Evolutionary conservation across 2,888 invertebrate genomes (phyloP).

Genomic region (Prosapia bicincta): DNA sequence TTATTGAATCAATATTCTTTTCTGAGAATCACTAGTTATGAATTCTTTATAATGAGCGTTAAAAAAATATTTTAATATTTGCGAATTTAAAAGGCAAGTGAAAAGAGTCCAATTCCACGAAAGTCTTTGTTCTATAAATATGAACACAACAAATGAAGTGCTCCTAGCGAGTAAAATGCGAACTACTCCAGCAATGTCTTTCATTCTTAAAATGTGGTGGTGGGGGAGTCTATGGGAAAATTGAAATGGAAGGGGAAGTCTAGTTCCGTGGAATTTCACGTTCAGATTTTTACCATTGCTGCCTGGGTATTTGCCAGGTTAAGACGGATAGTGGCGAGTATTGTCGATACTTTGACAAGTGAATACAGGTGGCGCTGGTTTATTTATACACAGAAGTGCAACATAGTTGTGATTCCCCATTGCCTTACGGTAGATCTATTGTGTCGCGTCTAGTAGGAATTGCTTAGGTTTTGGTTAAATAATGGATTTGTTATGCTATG

Average conservation of each 20-base stretch:
- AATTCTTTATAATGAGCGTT: too few species aligned
- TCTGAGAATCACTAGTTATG: too few species aligned
- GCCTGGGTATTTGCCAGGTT: slow-evolving; percentile 25
- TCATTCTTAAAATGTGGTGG: slow-evolving; percentile 27
- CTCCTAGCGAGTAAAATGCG: slow-evolving; percentile 39
- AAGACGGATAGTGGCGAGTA: background rate
- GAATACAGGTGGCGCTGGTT: background rate
- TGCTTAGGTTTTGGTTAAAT: slow-evolving; percentile 9
- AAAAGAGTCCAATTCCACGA: background rate
- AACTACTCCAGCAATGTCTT: slow-evolving; percentile 32
- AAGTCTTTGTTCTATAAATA: slow-evolving; percentile 2
- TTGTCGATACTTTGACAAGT: background rate
- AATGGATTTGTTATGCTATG: slow-evolving; percentile 52
- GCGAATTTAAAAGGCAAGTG: background rate
- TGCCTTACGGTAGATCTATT: background rate
- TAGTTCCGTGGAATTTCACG: slow-evolving; percentile 17
- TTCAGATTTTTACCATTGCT: slow-evolving; percentile 19
- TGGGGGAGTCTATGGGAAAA: slow-evolving; percentile 22
- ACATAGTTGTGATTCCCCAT: background rate
- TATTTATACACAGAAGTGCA: slow-evolving; percentile 4
- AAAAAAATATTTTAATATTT: background rate
- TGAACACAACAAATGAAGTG: slow-evolving; percentile 37
- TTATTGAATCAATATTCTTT: too few species aligned
- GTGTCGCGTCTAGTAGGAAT: too few species aligned
- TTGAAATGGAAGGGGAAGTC: slow-evolving; percentile 11